Evolutionary conservation across 1,140 invertebrate species (phyloP), one percentile per base, ranked within the genome.

Genomic region (Apocrypta bakeri): DNA sequence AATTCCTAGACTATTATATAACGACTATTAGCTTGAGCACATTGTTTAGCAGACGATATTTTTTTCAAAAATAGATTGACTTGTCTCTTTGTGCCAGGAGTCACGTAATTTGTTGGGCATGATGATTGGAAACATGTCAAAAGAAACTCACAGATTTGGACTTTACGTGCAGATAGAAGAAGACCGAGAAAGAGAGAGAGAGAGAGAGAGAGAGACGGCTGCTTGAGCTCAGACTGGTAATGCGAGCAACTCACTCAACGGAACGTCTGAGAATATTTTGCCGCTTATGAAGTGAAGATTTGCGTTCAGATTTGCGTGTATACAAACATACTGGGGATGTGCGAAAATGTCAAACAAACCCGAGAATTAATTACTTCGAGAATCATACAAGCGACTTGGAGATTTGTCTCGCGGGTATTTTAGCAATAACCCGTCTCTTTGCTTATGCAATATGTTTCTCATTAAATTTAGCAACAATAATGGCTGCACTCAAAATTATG

Each of bases 71-170:
- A 66, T 8, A 29, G 14, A 1, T 7, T 6, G 17, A 56, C 17
- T n/a, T 56, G 12, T 48, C 48, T 14, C 48, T 56, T 7, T 0
- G 48, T 61, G 61, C 29, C 40, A 64, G 25, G n/a, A 37, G 27
- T 56, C 3, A 77, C 14, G 24, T 37, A 48, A 83, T 29, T 8
- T 21, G 42, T 56, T 33, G n/a, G 64, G 17, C 31, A 25, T 21
- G 24, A 42, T 63, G n/a, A 81, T 74, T 40, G 79, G 31, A 29
- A 66, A 61, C 31, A 33, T 25, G 72, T 75, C 71, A 40, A 81
- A 56, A 81, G 24, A 24, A 81, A 81, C 69, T 79, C 25, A 42
- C 29, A n/a, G 48, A 79, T 72, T 71, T 63, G 21, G 78, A 79
- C 56, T 72, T 12, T 7, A 27, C 63, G 63, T 3, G 76, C 3